Base-by-base conservation (phyloP, 1,140 invertebrate genomes). In the Halictus rubicundus region DNA sequence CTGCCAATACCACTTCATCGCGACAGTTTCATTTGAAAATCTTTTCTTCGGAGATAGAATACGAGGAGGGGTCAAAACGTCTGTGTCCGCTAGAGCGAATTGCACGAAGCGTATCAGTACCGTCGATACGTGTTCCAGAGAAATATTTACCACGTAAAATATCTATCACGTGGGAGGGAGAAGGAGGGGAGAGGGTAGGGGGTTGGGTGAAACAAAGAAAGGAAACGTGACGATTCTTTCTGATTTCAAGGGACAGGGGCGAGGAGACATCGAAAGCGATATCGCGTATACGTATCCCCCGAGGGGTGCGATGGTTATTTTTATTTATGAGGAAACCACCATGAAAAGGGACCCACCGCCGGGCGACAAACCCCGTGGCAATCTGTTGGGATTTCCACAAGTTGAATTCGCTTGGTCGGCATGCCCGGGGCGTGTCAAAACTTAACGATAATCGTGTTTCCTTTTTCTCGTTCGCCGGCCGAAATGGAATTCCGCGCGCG, bases 281-380 rank as follows among this genome's bases (percentile, higher is more conserved):
- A 92, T 91, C 91, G 87, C 91, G 88, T 90, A 78, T 83, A 88
- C 84, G 89, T 89, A 90, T 90, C 87, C 89, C 90, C 87, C 73
- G 82, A 85, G 89, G 89, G 89, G 80, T 87, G 87, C 88, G 87
- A 91, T 90, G 90, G 91, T 92, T 93, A 92, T 92, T 92, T 93
- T 93, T 93, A 93, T 93, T 93, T 93, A 93, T 93, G 91, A 92
- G 91, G 88, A 92, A 92, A 92, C 91, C 90, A 92, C 89, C 90
- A 90, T 92, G 91, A 91, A 91, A 93, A 91, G 89, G 89, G 90
- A 90, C 68, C 83, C 82, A 83, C 78, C 86, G 74, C 37, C 84
- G 78, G 77, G 73, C 85, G 77, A 88, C 82, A 82, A 86, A 85
- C 82, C 84, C 80, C 78, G 80, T 78, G 65, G 81, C 87, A 90